Evolutionary conservation across 2,113 vertebrate species (phyloP).

Genomic region (Pollachius pollachius): DNA sequence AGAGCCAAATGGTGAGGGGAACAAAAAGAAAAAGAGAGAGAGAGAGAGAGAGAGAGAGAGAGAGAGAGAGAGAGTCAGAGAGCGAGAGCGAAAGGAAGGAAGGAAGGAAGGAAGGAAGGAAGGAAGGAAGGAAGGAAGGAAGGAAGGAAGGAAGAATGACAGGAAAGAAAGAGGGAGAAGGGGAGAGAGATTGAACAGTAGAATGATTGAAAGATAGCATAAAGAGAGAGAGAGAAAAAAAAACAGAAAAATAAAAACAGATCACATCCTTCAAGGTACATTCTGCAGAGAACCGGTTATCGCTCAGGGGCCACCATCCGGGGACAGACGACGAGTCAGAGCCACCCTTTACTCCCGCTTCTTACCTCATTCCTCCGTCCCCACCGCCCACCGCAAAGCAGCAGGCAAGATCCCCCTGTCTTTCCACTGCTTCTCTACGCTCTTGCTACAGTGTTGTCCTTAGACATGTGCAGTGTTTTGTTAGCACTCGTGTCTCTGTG

Average conservation of each 20-base stretch:
- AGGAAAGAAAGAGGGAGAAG: constrained; percentile 76
- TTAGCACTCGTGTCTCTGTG: too few species aligned
- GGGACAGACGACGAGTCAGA: constrained; percentile 84
- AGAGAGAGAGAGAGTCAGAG: constrained; percentile 34
- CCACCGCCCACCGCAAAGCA: constrained; percentile 35
- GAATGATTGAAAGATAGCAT: constrained; percentile 26
- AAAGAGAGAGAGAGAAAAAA: constrained; percentile 43
- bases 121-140: too few species aligned
- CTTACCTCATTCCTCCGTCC: constrained; percentile 7
- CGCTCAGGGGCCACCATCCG: constrained; percentile 82
- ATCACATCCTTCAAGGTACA: constrained; percentile 96
- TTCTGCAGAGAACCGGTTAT: constrained; percentile 82
- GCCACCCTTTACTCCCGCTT: constrained; percentile 68
- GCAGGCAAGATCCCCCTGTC: constrained; percentile 40
- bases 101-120: too few species aligned
- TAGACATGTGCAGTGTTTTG: not conserved
- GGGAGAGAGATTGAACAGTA: constrained; percentile 77
- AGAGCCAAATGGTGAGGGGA: constrained; percentile 82
- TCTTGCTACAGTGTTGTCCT: too few species aligned
- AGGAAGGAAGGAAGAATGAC: too few species aligned
- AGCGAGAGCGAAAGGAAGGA: constrained; percentile 20
- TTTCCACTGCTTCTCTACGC: not conserved
- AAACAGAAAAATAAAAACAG: constrained; percentile 67
- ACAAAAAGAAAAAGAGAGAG: constrained; percentile 67
- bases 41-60: constrained; percentile 54